Evolutionary conservation across 1,140 invertebrate genomes (phyloP), one percentile per base, ranked within the genome.

Genomic region (Stegodyphus dumicola): DNA sequence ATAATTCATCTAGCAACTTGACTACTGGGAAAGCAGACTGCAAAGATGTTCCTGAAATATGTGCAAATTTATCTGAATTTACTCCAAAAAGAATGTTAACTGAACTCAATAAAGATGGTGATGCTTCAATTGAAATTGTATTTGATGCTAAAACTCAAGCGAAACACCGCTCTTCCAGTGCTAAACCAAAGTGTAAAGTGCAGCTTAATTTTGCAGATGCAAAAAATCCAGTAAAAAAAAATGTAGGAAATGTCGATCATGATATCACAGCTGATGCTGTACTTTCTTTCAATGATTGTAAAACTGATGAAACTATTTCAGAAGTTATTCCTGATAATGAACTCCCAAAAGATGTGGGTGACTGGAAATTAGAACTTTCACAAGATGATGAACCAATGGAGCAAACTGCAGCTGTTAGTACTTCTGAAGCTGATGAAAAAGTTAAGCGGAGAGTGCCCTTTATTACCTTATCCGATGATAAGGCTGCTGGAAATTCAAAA

Each of bases 331-430:
- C 13, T 64, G 56, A 52, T 15, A 73, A 18, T 10, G 17, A 67
- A 17, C 51, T 13, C 7, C 7, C n/a, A 33, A 17, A 73, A 56
- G 53, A 17, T 52, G 56, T 66, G 65, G 15, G n/a, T 54, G 81
- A 85, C 71, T 85, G 81, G 81, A 85, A 85, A 49, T 60, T 85
- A 49, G 81, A 85, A 60, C 10, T 85, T 7, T 85, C 81, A 7
- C 81, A 85, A 51, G 74, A 77, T 85, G 73, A 76, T 10, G 71
- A 74, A 66, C 81, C 81, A 33, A 76, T 76, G 65, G 81, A 77
- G 33, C 10, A 17, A 15, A 3, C 53, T 49, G 53, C 52, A 11
- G 6, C n/a, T 15, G 9, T 15, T 18, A 11, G 53, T 49, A 10
- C 17, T 60, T 10, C 51, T 51, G n/a, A 51, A 17, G 6, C 33